Evolutionary conservation across 2,113 vertebrate species (phyloP).

Genomic region (Xenopus borealis): DNA sequence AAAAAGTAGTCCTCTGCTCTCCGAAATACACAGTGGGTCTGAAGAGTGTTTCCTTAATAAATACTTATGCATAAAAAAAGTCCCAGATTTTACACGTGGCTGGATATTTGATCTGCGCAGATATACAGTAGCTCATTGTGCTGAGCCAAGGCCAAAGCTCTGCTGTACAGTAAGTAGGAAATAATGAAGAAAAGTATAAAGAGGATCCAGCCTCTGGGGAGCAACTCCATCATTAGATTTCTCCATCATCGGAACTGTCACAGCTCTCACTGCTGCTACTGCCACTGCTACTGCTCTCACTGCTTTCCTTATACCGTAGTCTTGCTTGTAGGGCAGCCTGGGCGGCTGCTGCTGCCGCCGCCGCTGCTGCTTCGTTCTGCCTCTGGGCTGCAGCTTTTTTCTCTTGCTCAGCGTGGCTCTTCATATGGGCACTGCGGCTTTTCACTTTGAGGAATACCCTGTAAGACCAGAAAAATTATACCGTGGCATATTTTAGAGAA

Average conservation of each 20-base stretch:
- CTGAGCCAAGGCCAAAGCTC: neutral
- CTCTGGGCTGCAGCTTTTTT: constrained; percentile 88
- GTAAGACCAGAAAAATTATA: neutral
- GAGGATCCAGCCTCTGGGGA: constrained; percentile 49
- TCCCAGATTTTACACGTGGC: constrained; percentile 50
- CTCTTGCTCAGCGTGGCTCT: constrained; percentile 95
- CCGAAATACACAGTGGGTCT: constrained; percentile 12
- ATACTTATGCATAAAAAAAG: constrained; percentile 39
- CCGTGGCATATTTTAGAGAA: no score
- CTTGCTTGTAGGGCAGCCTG: constrained; percentile 56
- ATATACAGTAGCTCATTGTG: neutral
- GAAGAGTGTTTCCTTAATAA: constrained; percentile 30
- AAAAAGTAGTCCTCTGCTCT: constrained; percentile 13
- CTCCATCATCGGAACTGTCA: constrained; percentile 62
- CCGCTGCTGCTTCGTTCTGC: constrained; percentile 70
- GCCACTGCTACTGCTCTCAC: constrained; percentile 47
- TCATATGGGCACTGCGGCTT: constrained; percentile 98
- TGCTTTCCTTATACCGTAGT: constrained; percentile 60
- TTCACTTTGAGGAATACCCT: constrained; percentile 97
- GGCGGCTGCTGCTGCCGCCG: constrained; percentile 52
- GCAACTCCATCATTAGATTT: constrained; percentile 54
- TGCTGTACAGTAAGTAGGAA: constrained; percentile 21
- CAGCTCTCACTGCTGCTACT: constrained; percentile 64
- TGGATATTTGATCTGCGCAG: constrained; percentile 49
- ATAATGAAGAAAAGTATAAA: constrained; percentile 40